A percentile compares a stretch with the other conserved stretches of the same genome.
phyloP scores from a whole-genome alignment of 2,888 invertebrate genomes.

The Leucophenga montana region DNA sequence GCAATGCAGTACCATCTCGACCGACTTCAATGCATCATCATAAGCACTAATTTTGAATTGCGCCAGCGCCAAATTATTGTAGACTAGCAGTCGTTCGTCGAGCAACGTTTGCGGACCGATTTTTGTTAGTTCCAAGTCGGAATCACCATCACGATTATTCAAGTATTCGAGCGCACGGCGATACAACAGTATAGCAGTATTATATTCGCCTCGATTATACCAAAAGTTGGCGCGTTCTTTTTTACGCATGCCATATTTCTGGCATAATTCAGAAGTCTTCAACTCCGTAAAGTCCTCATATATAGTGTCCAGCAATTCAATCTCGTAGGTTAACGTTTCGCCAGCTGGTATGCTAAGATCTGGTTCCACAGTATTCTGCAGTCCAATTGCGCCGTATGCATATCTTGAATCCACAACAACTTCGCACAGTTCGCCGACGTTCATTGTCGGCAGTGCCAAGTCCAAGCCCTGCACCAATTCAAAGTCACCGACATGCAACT shows the following conservation, averaged over 20 bases:
- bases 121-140: constrained; percentile 75
- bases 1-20: constrained; percentile 86
- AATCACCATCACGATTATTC: constrained; percentile 81
- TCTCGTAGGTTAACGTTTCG: constrained; percentile 77
- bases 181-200: constrained; percentile 89
- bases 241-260: constrained; percentile 83
- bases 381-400: constrained; percentile 86
- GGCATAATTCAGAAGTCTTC: constrained; percentile 79
- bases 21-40: constrained; percentile 87
- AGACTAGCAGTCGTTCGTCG: constrained; percentile 87
- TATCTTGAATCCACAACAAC: constrained; percentile 85
- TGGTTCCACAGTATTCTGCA: constrained; percentile 75
- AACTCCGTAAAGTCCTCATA: constrained; percentile 81
- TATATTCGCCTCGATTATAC: constrained; percentile 87
- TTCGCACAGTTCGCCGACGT: constrained; percentile 84
- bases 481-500: constrained; percentile 87
- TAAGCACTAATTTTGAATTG: constrained; percentile 91
- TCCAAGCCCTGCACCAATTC: constrained; percentile 90
- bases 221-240: constrained; percentile 93
- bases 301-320: constrained; percentile 81
- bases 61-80: constrained; percentile 94
- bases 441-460: constrained; percentile 88
- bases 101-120: constrained; percentile 79
- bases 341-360: constrained; percentile 76
- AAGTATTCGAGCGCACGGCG: constrained; percentile 87